Evolutionary conservation across 92 coral and sea anemone genomes (phyloP).

Genomic region (Umimayanthus kanabou): DNA sequence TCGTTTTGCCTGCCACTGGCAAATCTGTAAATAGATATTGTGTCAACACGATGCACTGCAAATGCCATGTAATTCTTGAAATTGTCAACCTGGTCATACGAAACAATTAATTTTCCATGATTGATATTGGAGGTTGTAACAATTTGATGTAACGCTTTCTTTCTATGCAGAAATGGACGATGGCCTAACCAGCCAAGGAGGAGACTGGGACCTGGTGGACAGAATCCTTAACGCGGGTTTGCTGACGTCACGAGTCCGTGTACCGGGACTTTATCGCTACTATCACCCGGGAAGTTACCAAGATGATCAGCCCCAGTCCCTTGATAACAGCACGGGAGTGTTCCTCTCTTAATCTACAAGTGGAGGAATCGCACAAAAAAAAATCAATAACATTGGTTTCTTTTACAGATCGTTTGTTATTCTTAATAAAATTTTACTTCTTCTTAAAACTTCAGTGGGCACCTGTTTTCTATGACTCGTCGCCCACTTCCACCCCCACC

Average conservation of each 20-base stretch:
- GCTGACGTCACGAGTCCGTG: conserved; percentile 49
- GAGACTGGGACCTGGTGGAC: conserved; percentile 69
- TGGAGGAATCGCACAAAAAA: not conserved
- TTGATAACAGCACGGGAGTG: conserved; percentile 27
- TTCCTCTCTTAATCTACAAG: not conserved
- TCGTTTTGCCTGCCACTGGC: too few relatives aligned
- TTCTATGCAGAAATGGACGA: conserved; percentile 67
- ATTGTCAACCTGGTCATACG: not conserved
- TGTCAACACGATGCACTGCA: not conserved
- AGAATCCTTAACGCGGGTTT: conserved; percentile 52
- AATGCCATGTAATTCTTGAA: not conserved
- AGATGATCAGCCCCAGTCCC: conserved; percentile 15
- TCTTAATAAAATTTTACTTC: not conserved
- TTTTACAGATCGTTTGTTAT: not conserved
- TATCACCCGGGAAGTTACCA: conserved; percentile 43
- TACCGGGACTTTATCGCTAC: conserved; percentile 58
- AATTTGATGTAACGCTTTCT: not conserved
- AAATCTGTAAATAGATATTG: not conserved
- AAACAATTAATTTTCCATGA: not conserved
- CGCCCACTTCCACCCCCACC: too few relatives aligned
- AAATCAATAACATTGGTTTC: too few relatives aligned
- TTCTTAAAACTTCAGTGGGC: too few relatives aligned
- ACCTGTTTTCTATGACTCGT: too few relatives aligned
- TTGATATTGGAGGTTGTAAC: not conserved
- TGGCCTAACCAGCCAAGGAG: conserved; percentile 37